Evolutionary conservation across 1,140 invertebrate genomes (phyloP).

Genomic region (Lepidurus arcticus): DNA sequence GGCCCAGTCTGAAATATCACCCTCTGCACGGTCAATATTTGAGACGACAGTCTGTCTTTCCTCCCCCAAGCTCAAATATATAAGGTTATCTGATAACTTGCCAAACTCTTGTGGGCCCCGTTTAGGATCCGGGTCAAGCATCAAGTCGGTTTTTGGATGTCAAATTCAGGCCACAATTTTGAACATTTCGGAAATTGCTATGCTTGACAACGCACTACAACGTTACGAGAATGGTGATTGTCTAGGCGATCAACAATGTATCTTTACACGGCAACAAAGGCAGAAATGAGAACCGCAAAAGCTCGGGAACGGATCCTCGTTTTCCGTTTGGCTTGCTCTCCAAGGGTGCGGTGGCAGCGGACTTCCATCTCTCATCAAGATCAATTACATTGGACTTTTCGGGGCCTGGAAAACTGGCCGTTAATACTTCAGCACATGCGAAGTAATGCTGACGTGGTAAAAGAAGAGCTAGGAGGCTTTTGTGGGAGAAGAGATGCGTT

Average conservation of each 20-base stretch:
- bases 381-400: background rate
- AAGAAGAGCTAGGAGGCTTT: background rate
- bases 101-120: background rate
- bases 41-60: background rate
- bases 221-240: no score
- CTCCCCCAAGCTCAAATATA: slow-evolving; percentile 2
- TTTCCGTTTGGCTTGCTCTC: slow-evolving; percentile 12
- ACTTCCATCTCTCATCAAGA: background rate
- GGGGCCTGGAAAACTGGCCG: background rate
- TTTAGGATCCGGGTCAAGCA: background rate
- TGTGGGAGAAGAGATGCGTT: background rate
- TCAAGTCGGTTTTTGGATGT: background rate
- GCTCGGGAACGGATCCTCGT: background rate
- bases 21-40: slow-evolving; percentile 15
- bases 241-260: no score
- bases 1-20: slow-evolving; percentile 8
- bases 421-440: slow-evolving; percentile 10
- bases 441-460: background rate
- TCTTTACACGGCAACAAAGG: background rate
- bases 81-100: slow-evolving; percentile 15
- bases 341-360: background rate
- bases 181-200: no score
- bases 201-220: no score
- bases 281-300: background rate
- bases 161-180: no score